Evolutionary conservation across 2,113 vertebrate species (phyloP).

Genomic region (Dasypus novemcinctus): DNA sequence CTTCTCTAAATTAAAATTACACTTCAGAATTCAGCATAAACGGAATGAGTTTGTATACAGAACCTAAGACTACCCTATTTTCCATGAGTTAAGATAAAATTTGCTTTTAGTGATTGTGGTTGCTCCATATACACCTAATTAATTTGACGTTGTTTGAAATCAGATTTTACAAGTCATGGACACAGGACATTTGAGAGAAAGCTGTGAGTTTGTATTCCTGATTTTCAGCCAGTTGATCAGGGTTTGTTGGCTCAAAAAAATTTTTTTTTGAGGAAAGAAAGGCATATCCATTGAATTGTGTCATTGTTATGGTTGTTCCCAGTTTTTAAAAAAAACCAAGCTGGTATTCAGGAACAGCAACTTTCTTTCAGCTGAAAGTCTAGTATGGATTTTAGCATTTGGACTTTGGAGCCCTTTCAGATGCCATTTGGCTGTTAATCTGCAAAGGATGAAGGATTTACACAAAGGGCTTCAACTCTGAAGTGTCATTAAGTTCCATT

Average conservation of each 20-base stretch:
- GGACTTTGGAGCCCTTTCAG: constrained; percentile 17
- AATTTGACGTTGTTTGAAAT: constrained; percentile 68
- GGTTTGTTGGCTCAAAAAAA: constrained; percentile 44
- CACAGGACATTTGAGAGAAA: constrained; percentile 55
- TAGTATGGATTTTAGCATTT: constrained; percentile 55
- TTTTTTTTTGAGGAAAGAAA: not conserved
- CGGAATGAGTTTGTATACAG: not conserved
- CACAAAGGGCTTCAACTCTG: constrained; percentile 52
- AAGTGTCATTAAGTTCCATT: constrained; percentile 57
- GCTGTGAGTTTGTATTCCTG: not conserved
- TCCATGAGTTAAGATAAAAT: constrained; percentile 23
- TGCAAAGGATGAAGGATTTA: constrained; percentile 51
- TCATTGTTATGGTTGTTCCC: not conserved
- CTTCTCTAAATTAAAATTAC: constrained; percentile 10
- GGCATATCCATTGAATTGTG: not conserved
- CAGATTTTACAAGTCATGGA: constrained; percentile 66
- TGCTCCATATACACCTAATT: constrained; percentile 66
- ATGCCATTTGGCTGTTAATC: constrained; percentile 49
- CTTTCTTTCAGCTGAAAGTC: constrained; percentile 34
- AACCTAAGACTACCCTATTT: not conserved
- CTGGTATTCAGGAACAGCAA: not conserved
- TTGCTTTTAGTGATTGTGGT: constrained; percentile 21
- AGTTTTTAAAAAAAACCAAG: not conserved
- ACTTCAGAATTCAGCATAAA: not conserved
- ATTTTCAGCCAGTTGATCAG: constrained; percentile 13